Base-by-base conservation (phyloP, 2,113 vertebrate genomes). In the Odobenus rosmarus region DNA sequence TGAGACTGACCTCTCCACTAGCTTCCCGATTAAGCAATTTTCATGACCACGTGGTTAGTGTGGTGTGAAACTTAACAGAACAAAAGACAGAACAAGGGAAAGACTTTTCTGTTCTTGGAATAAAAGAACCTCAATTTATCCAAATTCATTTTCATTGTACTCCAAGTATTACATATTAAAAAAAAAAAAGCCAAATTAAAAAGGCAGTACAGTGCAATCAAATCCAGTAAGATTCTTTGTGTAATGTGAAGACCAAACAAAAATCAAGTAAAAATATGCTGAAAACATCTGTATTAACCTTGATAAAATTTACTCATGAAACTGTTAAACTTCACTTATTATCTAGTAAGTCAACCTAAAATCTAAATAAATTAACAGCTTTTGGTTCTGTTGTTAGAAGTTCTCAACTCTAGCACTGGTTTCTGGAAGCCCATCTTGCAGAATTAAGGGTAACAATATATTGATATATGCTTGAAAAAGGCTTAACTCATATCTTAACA, bases 101-200 rank as follows among this genome's bases (percentile, higher is more conserved):
- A 89, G 28, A 88, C 7, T 95, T 86, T 97, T 96, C 80, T 88
- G 42, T 87, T 96, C 64, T 72, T 92, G 10, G 28, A 96, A 80
- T 89, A 96, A 97, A 53, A 97, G 76, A 97, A 95, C 5, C 46
- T 96, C 4, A n/a, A 81, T 77, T 92, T 92, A 95, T 69, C 92
- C 49, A 71, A 80, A 96, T 74, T 96, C 88, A 82, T 83, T 90
- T 98, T 82, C 46, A 76, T 33, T 93, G 95, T 93, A 97, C n/a
- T 95, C 13, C 71, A 93, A 62, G 12, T 5, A 82, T 74, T 42
- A 91, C 16, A 42, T 69, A 85, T 95, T 57, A 46, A 46, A 46
- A 23, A 72, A 86, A 46, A 36, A 6, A 57, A 80, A 72, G n/a
- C 18, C 74, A 97, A 95, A 81, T 71, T 64, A 79, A 95, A 97